Percentiles rank a stretch among this genome's conserved stretches.
phyloP scores from a whole-genome alignment of 2,113 vertebrate species.

The Prionailurus viverrinus region DNA sequence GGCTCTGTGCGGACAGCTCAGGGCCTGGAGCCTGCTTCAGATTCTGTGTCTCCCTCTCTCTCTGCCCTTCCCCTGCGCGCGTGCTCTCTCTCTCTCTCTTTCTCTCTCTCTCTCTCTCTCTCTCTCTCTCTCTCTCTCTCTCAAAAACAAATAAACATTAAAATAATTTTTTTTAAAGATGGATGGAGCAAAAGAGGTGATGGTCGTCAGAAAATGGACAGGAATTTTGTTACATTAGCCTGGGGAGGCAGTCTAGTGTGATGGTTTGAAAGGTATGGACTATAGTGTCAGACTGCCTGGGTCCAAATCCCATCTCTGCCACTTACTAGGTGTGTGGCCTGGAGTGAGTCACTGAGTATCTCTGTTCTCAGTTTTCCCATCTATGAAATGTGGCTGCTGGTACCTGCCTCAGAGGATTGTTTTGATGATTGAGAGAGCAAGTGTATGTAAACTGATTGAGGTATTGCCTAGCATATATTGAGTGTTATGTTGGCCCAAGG shows the following conservation, averaged over 20 bases:
- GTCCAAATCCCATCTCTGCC: not conserved
- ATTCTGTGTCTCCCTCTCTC: too few species aligned
- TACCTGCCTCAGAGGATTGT: not conserved
- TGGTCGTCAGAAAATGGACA: slow-evolving; percentile 14
- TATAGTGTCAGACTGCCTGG: not conserved
- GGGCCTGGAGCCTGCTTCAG: too few species aligned
- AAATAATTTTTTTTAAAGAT: not conserved
- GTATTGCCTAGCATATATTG: not conserved
- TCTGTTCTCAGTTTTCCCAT: slow-evolving; percentile 32
- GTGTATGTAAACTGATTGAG: not conserved
- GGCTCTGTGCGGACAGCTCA: too few species aligned
- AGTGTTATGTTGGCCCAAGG: slow-evolving; percentile 15
- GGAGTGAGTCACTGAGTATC: slow-evolving; percentile 28
- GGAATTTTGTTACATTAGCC: not conserved
- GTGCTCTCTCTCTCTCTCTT: too few species aligned
- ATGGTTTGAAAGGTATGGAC: slow-evolving; percentile 25
- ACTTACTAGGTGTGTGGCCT: not conserved
- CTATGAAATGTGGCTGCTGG: not conserved
- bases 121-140: too few species aligned
- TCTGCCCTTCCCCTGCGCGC: too few species aligned
- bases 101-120: too few species aligned
- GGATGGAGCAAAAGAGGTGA: not conserved
- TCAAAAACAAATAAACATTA: too few species aligned
- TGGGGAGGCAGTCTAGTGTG: not conserved
- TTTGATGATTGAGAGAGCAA: slow-evolving; percentile 15